A percentile compares a stretch with the other conserved stretches of the same genome.
Evolutionary conservation across 2,888 invertebrate genomes (phyloP).

Genomic region (Pseudococcus viburni): DNA sequence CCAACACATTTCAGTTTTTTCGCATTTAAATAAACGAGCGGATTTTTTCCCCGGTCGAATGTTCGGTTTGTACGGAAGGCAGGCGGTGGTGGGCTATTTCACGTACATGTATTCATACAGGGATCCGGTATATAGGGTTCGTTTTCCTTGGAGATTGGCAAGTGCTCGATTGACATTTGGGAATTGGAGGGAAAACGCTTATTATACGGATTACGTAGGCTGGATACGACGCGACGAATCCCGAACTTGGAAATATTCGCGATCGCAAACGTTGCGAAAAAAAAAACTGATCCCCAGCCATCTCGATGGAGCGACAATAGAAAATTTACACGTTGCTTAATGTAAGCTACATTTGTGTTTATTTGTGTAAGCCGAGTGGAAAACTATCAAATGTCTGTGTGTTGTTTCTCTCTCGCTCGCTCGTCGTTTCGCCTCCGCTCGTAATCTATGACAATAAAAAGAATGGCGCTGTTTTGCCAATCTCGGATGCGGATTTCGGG

Average conservation of each 20-base stretch:
- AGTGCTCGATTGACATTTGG: slow-evolving; percentile 17
- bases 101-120: background rate
- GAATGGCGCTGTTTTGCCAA: slow-evolving; percentile 38
- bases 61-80: background rate
- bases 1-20: slow-evolving; percentile 21
- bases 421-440: background rate
- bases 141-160: slow-evolving; percentile 12
- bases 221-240: background rate
- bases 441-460: slow-evolving; percentile 31
- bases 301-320: slow-evolving; percentile 30
- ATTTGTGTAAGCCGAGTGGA: slow-evolving; percentile 6
- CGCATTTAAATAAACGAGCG: background rate
- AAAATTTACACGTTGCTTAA: slow-evolving; percentile 45
- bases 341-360: slow-evolving; percentile 45
- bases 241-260: background rate
- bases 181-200: slow-evolving; percentile 1
- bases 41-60: background rate
- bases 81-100: background rate
- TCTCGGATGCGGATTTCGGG: slow-evolving; percentile 42
- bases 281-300: background rate
- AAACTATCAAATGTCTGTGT: slow-evolving; percentile 20
- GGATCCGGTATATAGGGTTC: background rate
- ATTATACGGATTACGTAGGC: slow-evolving; percentile 30
- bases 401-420: background rate
- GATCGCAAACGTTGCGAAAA: background rate